A percentile compares a stretch with the other conserved stretches of the same genome.
These are phyloP conservation scores for Zosterops lateralis DNA, from an alignment of 2,113 vertebrate species.

Conservation along the genomic window DNA sequence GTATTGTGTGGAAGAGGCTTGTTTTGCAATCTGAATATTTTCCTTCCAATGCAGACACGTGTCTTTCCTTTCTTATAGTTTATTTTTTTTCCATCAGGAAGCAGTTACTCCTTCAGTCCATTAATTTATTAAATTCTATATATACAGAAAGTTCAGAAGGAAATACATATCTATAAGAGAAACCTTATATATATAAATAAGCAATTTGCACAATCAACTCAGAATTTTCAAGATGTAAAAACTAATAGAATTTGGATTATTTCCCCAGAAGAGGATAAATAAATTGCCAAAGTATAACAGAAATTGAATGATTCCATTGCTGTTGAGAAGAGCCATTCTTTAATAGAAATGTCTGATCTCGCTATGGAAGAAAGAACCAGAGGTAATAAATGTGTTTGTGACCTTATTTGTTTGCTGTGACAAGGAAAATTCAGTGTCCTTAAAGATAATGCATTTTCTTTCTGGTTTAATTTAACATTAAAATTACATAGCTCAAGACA, in stretches of 20 bases:
- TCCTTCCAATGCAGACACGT: not conserved
- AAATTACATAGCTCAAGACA: not conserved
- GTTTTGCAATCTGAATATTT: not conserved
- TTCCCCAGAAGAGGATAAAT: not conserved
- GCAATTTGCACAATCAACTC: not conserved
- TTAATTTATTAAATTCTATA: not conserved
- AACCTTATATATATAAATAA: not conserved
- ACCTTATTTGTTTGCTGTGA: slow-evolving; percentile 1
- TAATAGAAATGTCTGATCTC: not conserved
- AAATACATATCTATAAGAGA: not conserved
- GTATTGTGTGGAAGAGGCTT: not conserved
- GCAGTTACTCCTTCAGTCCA: not conserved
- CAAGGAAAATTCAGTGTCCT: slow-evolving; percentile 1
- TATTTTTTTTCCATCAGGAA: not conserved
- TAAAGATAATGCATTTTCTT: not conserved
- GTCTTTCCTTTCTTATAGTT: not conserved
- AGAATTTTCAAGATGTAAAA: not conserved
- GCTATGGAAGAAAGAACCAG: not conserved
- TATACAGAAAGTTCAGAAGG: not conserved
- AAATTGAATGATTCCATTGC: not conserved
- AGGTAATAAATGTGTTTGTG: not conserved
- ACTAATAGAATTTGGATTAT: not conserved
- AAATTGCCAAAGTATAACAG: not conserved
- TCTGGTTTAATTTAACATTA: not conserved
- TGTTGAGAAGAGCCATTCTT: not conserved